Base-by-base conservation (phyloP, 2,888 invertebrate species). In the Lathronympha strigana region DNA sequence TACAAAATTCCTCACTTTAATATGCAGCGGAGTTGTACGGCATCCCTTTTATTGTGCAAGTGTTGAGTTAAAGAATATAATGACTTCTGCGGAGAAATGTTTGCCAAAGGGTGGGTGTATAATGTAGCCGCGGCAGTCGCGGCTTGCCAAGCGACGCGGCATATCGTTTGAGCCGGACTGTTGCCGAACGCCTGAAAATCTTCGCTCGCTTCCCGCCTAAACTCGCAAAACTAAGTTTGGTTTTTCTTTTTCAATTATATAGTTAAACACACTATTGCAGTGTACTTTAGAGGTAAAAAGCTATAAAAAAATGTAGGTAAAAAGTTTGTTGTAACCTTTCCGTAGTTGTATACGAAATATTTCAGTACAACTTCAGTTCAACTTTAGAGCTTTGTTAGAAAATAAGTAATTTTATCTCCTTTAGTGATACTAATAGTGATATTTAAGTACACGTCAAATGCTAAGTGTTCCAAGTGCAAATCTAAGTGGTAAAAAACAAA, bases 131-230 rank as follows among this genome's bases (percentile, higher is more conserved):
- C 72, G 73, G 78, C 90, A 90, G 86, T 90, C 87, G 83, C 75
- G 76, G 76, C 70, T 77, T 76, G 82, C 73, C 77, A 64, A 80
- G 80, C 84, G 85, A 61, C 77, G 82, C 77, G 82, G 76, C 79
- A 73, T 73, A 76, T 80, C 88, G 88, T 71, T 72, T 79, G 76
- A 72, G 73, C 60, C 63, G 73, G 66, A 33, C 68, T 60, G 51
- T 31, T 25, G 57, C 75, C 55, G 17, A 21, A 13, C 70, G 70
- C 21, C 83, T 81, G 81, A 83, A 64, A 87, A 87, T 82, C 88
- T 87, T 84, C 78, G 71, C 71, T 67, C 78, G 80, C 78, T 76
- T 53, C 25, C 50, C 49, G 43, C 43, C 45, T 33, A 50, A 21
- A 58, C 43, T 21, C n/a, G 23, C 45, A 4, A 45, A 13, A 45